Evolutionary conservation across 1,140 invertebrate genomes (phyloP), one percentile per base, ranked within the genome.

Genomic region (Brachionus plicatilis): DNA sequence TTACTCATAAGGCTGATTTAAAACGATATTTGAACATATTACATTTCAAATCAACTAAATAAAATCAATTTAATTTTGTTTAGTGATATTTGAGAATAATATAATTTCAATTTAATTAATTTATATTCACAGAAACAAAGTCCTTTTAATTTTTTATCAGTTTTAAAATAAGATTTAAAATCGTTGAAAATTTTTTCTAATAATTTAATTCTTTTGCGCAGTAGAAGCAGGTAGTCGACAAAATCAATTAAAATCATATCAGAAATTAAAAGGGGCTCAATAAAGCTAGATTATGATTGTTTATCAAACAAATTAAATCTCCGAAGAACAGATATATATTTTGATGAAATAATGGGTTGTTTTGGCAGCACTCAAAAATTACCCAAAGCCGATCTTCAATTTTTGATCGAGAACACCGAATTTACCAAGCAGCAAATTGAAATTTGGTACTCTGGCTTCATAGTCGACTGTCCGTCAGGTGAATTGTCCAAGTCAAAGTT

Each of bases 401-500:
- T 90, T 85, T 85, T 90, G 8, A 87, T 87, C 66, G 86, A 87
- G 56, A 89, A 90, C 84, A 90, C 90, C 56, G 88, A 89, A 47
- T 90, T 90, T 85, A 88, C 87, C 43, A 88, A 89, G 78, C 86
- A 87, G 50, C 89, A 90, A 85, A 90, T 90, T 53, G 99, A 96
- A 95, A 97, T 96, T 27, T 84, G 83, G 83, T 66, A 84, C 41
- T 60, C 45, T 12, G 68, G 47, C 14, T 84, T 84, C 33, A 47
- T 84, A 7, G 33, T 60, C n/a, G 97, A 99, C 91, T 99, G 97
- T 92, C 97, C 97, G 14, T 97, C 97, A 89, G 97, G 97, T 85
- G 93, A 96, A 89, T 91, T 99, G 87, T 98, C 96, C 60, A 95
- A 96, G 76, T 94, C 95, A 80, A 99, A 99, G 91, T 99, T 99